These are phyloP conservation scores for Chromis chromis DNA, from an alignment of 2,797 vertebrate species.

Conservation along the genomic window DNA sequence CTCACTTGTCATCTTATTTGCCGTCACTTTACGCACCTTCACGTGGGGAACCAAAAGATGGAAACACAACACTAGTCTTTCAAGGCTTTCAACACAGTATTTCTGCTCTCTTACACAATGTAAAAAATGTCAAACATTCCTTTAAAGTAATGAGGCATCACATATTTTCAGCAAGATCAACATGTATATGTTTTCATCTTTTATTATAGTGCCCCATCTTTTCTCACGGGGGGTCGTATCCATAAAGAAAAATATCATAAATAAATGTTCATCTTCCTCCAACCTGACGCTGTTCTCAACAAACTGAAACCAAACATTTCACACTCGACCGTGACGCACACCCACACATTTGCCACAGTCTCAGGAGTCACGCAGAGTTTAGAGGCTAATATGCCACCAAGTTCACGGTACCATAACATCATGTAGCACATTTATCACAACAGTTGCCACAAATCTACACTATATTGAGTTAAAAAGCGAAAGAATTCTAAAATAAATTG, in stretches of 20 bases:
- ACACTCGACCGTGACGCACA: constrained; percentile 49
- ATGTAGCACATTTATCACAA: constrained; percentile 13
- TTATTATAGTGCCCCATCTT: constrained; percentile 24
- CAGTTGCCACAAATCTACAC: constrained; percentile 5
- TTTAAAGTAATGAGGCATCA: no score
- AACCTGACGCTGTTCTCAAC: constrained; percentile 17
- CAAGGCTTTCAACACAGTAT: no score
- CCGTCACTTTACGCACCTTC: not conserved
- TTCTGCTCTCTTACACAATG: no score
- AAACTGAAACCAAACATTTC: constrained; percentile 51
- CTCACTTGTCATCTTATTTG: constrained; percentile 35
- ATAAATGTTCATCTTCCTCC: constrained; percentile 13
- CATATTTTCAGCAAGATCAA: not conserved
- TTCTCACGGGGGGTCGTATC: constrained; percentile 13
- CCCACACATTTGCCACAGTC: constrained; percentile 48
- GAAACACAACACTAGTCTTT: no score
- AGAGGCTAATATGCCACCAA: constrained; percentile 19
- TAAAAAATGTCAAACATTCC: not conserved
- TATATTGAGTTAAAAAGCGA: not conserved
- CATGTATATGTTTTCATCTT: constrained; percentile 20
- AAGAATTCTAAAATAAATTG: not conserved
- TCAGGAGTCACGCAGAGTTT: constrained; percentile 46
- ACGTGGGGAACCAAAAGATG: not conserved
- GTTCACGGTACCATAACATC: not conserved
- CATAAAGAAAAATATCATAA: constrained; percentile 22